Percentiles rank a stretch among this genome's conserved stretches.
Evolutionary conservation across 2,113 vertebrate genomes (phyloP).

Genomic region (Microtus richardsoni): DNA sequence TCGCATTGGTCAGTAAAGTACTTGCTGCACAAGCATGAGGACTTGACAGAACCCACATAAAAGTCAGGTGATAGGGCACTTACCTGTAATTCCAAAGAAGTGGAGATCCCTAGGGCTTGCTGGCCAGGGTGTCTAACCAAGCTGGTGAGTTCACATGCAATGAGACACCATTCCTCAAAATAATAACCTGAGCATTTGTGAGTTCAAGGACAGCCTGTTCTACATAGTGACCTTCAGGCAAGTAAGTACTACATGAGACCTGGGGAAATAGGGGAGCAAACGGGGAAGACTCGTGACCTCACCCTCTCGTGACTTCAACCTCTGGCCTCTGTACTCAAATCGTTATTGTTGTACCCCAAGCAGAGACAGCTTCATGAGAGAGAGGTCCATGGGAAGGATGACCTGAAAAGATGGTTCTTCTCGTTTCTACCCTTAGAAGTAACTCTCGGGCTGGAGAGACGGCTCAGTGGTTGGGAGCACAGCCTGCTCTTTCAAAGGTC

Average conservation of each 20-base stretch:
- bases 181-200: neutral
- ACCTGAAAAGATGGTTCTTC: fast-evolving
- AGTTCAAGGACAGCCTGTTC: neutral
- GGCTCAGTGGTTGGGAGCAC: too few species aligned
- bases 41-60: neutral
- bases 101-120: neutral
- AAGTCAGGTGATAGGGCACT: neutral
- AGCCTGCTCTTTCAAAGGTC: too few species aligned
- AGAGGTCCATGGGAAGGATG: neutral
- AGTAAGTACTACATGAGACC: neutral
- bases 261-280: neutral
- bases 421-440: fast-evolving
- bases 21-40: neutral
- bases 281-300: neutral
- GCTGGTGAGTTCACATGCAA: neutral
- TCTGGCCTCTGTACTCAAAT: neutral
- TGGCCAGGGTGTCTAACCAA: neutral
- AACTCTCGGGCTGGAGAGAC: too few species aligned
- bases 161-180: neutral
- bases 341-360: neutral
- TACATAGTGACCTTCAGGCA: neutral
- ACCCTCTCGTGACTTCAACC: too few species aligned
- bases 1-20: neutral
- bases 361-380: neutral
- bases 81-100: too few species aligned